phyloP scores from a whole-genome alignment of 2,888 invertebrate species.

The Hecatera dysodea region DNA sequence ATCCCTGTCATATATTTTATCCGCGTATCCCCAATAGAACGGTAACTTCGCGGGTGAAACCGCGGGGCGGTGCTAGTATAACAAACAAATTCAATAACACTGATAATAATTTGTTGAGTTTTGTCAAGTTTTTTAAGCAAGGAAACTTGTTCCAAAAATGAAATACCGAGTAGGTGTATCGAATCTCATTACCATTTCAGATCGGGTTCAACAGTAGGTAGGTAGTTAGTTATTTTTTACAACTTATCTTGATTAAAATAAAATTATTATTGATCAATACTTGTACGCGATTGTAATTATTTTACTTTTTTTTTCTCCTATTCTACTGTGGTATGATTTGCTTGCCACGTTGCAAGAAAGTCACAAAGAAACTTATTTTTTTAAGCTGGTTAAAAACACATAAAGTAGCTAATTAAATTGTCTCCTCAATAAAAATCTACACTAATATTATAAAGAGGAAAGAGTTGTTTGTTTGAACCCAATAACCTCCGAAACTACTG shows the following conservation, averaged over 20 bases:
- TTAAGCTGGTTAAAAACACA: neutral
- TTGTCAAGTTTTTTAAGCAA: neutral
- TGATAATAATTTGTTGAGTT: neutral
- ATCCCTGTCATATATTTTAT: no score
- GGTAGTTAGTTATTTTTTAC: neutral
- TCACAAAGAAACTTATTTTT: neutral
- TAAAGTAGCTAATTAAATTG: neutral
- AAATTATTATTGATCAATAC: neutral
- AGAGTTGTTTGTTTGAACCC: no score
- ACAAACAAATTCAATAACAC: neutral
- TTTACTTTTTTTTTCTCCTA: neutral
- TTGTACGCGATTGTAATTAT: neutral
- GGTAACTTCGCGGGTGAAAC: no score
- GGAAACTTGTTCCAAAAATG: constrained; percentile 6
- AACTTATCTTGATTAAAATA: neutral
- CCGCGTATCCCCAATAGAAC: no score
- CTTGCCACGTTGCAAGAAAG: neutral
- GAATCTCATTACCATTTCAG: neutral
- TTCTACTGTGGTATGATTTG: neutral
- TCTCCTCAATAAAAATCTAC: neutral
- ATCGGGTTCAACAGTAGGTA: neutral
- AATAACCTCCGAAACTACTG: neutral
- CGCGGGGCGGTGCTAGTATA: no score
- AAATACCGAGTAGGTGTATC: neutral
- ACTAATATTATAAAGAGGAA: no score